Base-by-base conservation (phyloP, 2,113 vertebrate genomes). In the Protobothrops mucrosquamatus region DNA sequence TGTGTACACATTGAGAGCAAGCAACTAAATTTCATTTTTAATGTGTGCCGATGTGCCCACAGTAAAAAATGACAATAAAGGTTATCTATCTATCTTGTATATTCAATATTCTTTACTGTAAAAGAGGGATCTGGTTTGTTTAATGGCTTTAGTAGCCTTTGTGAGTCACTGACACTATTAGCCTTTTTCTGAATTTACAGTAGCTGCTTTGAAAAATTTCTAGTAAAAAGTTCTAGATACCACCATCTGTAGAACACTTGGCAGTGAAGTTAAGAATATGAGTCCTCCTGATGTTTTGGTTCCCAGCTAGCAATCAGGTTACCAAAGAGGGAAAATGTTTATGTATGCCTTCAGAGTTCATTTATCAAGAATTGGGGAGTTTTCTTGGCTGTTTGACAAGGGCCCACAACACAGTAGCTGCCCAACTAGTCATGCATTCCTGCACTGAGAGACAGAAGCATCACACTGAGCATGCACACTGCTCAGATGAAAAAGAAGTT, bases 171-270 rank as follows among this genome's bases (percentile, higher is more conserved):
- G 29, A 74, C 51, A n/a, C 29, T 43, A 59, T 61, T 89, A 85
- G 86, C 64, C n/a, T 34, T 61, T 54, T 59, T 85, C 54, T 91
- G 93, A 61, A 24, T 81, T 91, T 74, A 81, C 90, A 93, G 29
- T 89, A 88, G 48, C 86, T 57, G 20, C 92, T 94, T n/a, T 55
- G 89, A 92, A 94, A 93, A 94, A 92, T 88, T 92, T 24, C 61
- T 89, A 26, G 86, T 88, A 85, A 90, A 94, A 91, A 57, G 91
- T 91, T 94, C 92, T 69, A 90, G 92, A 91, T 0, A 2, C 61
- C 81, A 46, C 57, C 87, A 87, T 95, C 90, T 93, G 81, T 34
- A 94, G 94, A 95, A 93, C 81, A 94, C 90, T 48, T 93, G 93
- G 92, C 94, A 96, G 88, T 92, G 88, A 56, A 90, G 0, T 11